Percentiles rank a stretch among this genome's conserved stretches.
Conservation (phyloP, 1,140 invertebrate genomes). For the Heliconius melpomene region DNA sequence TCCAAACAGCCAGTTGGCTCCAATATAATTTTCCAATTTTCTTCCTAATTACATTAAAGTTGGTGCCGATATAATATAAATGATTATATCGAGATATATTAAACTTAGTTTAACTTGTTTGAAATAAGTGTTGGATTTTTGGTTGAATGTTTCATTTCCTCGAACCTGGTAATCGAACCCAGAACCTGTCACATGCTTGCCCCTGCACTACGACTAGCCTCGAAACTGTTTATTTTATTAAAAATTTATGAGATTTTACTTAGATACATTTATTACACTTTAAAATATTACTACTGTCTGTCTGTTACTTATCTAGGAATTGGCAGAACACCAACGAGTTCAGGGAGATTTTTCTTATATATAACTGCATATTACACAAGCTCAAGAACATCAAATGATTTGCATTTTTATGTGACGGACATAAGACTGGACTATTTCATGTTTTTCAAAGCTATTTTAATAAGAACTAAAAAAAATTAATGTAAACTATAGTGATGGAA, state of each 20-base stretch:
- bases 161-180: too few relatives aligned
- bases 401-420: slow-evolving; percentile 4
- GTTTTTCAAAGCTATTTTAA: background rate
- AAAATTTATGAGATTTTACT: background rate
- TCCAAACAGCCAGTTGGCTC: slow-evolving; percentile 14
- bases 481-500: too few relatives aligned
- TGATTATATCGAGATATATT: slow-evolving; percentile 20
- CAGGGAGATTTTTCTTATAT: background rate
- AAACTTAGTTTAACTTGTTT: background rate
- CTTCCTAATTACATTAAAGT: slow-evolving; percentile 24
- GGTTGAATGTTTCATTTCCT: background rate
- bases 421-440: background rate
- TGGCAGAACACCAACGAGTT: background rate
- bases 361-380: background rate
- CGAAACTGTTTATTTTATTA: background rate
- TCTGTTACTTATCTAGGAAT: background rate
- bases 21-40: slow-evolving; percentile 30
- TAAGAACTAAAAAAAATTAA: background rate
- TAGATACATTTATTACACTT: background rate
- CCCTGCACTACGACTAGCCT: too few relatives aligned
- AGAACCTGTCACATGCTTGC: too few relatives aligned
- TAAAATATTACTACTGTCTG: background rate
- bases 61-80: slow-evolving; percentile 14
- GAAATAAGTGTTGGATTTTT: background rate
- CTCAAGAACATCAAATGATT: background rate